Evolutionary conservation across 2,797 vertebrate species (phyloP).

Genomic region (Rhabdomys pumilio): DNA sequence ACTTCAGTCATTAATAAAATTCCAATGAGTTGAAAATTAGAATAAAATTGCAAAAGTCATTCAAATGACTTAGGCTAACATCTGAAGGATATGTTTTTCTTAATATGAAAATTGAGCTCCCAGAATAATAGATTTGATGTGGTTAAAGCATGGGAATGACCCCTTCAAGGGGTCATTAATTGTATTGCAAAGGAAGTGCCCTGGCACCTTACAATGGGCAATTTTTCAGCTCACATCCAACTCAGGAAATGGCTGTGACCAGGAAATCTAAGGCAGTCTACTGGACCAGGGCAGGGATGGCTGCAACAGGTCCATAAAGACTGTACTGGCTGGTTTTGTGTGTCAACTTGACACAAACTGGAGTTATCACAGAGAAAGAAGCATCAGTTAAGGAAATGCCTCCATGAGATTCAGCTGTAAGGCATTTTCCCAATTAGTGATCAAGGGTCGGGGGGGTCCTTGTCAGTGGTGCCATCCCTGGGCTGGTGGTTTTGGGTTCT

Average conservation of each 20-base stretch:
- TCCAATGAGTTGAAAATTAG: conserved; percentile 48
- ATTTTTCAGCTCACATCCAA: conserved; percentile 56
- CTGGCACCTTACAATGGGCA: conserved; percentile 71
- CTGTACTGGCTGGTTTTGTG: too few relatives aligned
- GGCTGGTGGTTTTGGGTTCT: too few relatives aligned
- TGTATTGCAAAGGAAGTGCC: conserved; percentile 76
- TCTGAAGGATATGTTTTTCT: conserved; percentile 46
- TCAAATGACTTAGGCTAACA: not conserved
- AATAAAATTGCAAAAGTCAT: conserved; percentile 37
- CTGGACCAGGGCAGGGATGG: not conserved
- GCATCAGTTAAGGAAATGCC: too few relatives aligned
- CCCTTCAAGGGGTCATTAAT: conserved; percentile 42
- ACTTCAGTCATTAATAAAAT: conserved; percentile 32
- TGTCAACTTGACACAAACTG: too few relatives aligned
- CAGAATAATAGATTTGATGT: not conserved
- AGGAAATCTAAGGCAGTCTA: conserved; percentile 55
- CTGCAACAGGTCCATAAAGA: conserved; percentile 5
- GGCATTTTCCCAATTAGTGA: too few relatives aligned
- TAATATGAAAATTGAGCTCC: conserved; percentile 12
- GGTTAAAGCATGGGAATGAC: not conserved
- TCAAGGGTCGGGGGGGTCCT: too few relatives aligned
- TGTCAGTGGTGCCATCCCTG: too few relatives aligned
- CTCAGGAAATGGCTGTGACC: conserved; percentile 70
- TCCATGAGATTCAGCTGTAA: too few relatives aligned
- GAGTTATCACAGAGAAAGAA: too few relatives aligned